Percentiles rank a stretch among this genome's conserved stretches.
Conservation (phyloP, 1,140 invertebrate genomes). For the Plectrocnemia conspersa region DNA sequence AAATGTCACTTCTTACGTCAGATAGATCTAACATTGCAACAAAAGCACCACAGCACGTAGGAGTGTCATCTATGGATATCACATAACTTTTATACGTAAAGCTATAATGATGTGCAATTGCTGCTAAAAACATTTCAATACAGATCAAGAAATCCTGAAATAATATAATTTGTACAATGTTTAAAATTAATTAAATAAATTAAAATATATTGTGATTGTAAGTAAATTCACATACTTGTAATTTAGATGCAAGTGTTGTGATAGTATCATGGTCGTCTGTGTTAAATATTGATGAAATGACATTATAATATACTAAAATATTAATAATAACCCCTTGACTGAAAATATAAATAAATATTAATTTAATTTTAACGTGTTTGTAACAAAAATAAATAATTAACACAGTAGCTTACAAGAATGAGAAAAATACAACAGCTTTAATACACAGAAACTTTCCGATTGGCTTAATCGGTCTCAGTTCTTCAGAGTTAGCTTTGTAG, state of each 20-base stretch:
- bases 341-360: conserved; percentile 45
- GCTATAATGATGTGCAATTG: conserved; percentile 90
- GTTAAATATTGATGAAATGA: conserved; percentile 63
- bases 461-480: conserved; percentile 87
- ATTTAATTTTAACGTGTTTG: neutral
- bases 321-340: conserved; percentile 91
- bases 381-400: conserved; percentile 2
- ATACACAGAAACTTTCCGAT: conserved; percentile 97
- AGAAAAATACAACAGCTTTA: conserved; percentile 96
- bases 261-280: conserved; percentile 61
- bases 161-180: conserved; percentile 1
- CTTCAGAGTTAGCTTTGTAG: conserved; percentile 82
- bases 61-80: conserved; percentile 45
- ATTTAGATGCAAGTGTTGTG: conserved; percentile 66
- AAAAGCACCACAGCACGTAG: conserved; percentile 58
- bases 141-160: conserved; percentile 90
- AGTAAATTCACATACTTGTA: conserved; percentile 75
- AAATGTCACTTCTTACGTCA: conserved; percentile 86
- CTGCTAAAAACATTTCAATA: conserved; percentile 96
- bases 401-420: conserved; percentile 96
- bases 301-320: conserved; percentile 70
- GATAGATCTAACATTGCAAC: conserved; percentile 91
- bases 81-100: conserved; percentile 89
- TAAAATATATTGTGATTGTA: neutral
- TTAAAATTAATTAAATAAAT: neutral